Evolutionary conservation across 2,113 vertebrate genomes (phyloP).

Genomic region (Connochaetes taurinus): DNA sequence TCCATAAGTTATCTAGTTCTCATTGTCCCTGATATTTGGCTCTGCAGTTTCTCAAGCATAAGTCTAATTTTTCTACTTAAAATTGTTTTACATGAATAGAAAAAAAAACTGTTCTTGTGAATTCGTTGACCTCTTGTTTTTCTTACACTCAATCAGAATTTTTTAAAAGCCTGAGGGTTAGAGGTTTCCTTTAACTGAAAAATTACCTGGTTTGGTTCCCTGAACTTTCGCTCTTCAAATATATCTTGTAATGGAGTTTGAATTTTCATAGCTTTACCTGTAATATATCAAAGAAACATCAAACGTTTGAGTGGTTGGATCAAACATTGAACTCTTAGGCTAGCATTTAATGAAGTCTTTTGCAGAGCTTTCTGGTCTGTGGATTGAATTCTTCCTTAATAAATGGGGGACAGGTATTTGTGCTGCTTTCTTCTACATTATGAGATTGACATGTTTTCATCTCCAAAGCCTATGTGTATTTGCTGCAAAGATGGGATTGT

Average conservation of each 20-base stretch:
- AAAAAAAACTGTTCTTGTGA: not conserved
- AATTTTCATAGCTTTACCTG: not conserved
- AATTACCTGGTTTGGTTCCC: not conserved
- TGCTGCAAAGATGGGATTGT: not conserved
- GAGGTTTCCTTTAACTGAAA: conserved; percentile 2
- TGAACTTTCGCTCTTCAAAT: conserved; percentile 4
- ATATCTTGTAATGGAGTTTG: not conserved
- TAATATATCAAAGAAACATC: not conserved
- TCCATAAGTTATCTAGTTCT: not conserved
- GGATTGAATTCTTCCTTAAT: not conserved
- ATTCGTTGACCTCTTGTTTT: not conserved
- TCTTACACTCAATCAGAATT: not conserved
- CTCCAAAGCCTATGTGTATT: not conserved
- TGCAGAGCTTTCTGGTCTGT: not conserved
- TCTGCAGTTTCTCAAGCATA: not conserved
- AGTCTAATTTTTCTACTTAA: not conserved
- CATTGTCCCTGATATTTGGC: not conserved
- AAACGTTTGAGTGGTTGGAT: not conserved
- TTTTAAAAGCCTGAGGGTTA: conserved; percentile 17
- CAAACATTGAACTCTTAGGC: not conserved
- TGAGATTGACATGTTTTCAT: not conserved
- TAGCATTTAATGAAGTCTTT: not conserved
- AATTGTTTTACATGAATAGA: not conserved
- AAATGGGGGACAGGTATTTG: not conserved
- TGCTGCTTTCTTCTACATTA: not conserved